Evolutionary conservation across 2,888 invertebrate species (phyloP), one percentile per base, ranked within the genome.

Genomic region (Drosophila prolongata): DNA sequence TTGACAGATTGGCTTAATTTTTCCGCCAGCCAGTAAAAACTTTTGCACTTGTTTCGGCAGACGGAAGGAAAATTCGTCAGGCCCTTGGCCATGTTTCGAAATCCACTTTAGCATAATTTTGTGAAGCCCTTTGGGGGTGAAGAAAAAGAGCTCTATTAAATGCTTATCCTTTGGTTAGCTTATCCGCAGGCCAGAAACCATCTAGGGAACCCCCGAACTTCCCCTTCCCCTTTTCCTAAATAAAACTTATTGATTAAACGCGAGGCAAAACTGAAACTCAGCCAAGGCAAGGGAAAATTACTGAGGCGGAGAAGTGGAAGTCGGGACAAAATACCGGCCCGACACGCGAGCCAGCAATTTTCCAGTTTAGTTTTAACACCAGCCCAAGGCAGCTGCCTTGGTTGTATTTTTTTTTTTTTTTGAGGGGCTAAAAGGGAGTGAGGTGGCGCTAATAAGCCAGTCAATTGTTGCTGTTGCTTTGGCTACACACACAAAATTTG

Each of bases 281-380:
- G 53, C 54, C 54, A 67, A 60, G 60, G 30, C 61, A 27, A 49
- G 57, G 47, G 58, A 50, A 37, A 46, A 53, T 34, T 47, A 34
- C 54, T 50, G 11, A 34, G 13, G 14, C 11, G 14, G 1, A 10
- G 50, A 5, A 43, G 37, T 13, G 55, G 67, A 38, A 55, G 57
- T 55, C 42, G 54, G 71, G 38, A 75, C 72, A 83, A 83, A 82
- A 83, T 79, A 78, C 76, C 74, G 54, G 79, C 60, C 75, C 81
- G 80, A 85, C 83, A 84, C 85, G 83, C 85, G 83, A 84, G 85
- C 80, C 83, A 66, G 78, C 85, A 84, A 83, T 84, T 84, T 84
- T 78, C 78, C 78, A 83, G 82, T 85, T 80, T 82, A 82, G 85
- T 83, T 82, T 82, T 73, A 82, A 80, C 83, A 76, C 82, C 83